phyloP scores from a whole-genome alignment of 2,888 invertebrate species.

The Drosophila incognita region DNA sequence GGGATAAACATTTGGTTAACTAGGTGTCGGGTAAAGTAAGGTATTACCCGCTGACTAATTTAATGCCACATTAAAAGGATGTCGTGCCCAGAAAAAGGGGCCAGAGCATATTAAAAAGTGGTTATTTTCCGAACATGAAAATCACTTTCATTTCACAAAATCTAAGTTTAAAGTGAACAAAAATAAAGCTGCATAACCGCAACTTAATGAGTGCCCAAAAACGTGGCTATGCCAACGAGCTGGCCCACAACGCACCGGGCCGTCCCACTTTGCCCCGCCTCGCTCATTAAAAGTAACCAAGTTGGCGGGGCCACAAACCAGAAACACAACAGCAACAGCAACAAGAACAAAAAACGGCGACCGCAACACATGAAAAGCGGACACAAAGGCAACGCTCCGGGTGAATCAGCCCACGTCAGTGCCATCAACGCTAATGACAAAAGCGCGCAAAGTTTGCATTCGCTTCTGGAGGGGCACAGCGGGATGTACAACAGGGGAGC shows the following conservation, averaged over 20 bases:
- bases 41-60: neutral
- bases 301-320: conserved; percentile 66
- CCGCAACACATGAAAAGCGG: conserved; percentile 75
- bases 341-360: conserved; percentile 43
- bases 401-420: conserved; percentile 46
- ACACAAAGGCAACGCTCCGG: conserved; percentile 66
- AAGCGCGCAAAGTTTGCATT: conserved; percentile 79
- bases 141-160: conserved; percentile 54
- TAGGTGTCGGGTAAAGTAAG: neutral
- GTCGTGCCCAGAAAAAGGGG: conserved; percentile 12
- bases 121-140: conserved; percentile 37
- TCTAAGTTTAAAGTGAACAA: conserved; percentile 46
- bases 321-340: conserved; percentile 25
- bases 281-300: conserved; percentile 80
- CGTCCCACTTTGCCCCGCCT: conserved; percentile 47
- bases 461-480: conserved; percentile 36
- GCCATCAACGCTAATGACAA: conserved; percentile 80
- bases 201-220: conserved; percentile 73
- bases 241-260: neutral
- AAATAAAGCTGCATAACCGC: conserved; percentile 71
- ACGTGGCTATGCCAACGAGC: conserved; percentile 12
- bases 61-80: conserved; percentile 18
- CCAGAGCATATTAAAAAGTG: conserved; percentile 28
- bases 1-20: neutral
- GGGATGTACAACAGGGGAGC: conserved; percentile 5